A percentile compares a stretch with the other conserved stretches of the same genome.
Evolutionary conservation across 2,797 vertebrate species (phyloP).

Genomic region (Intellagama lesueurii): DNA sequence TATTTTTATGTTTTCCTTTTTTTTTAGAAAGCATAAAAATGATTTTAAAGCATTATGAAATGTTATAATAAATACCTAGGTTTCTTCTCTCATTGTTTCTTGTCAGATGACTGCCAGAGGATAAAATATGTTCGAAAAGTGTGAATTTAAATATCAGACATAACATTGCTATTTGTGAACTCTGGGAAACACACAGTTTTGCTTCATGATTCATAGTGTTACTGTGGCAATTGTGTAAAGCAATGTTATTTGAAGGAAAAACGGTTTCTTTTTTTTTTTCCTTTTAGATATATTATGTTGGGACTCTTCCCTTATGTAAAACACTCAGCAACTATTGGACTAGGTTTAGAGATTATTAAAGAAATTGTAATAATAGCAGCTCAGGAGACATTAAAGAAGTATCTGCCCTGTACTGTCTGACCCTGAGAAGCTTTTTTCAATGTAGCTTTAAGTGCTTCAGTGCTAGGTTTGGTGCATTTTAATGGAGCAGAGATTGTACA

Average conservation of each 20-base stretch:
- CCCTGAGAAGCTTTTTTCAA: conserved; percentile 70
- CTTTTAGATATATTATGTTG: conserved; percentile 70
- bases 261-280: conserved; percentile 69
- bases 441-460: conserved; percentile 72
- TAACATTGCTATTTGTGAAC: conserved; percentile 66
- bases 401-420: conserved; percentile 70
- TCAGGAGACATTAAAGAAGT: conserved; percentile 66
- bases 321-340: conserved; percentile 72
- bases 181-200: conserved; percentile 67
- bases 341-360: conserved; percentile 78
- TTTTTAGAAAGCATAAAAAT: not conserved
- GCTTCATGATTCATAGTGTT: conserved; percentile 70
- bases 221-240: conserved; percentile 59
- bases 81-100: conserved; percentile 61
- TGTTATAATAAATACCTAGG: conserved; percentile 39
- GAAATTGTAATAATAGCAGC: conserved; percentile 72
- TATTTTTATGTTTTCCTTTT: not conserved
- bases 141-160: conserved; percentile 60
- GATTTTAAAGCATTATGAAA: conserved; percentile 35
- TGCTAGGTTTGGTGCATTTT: conserved; percentile 74
- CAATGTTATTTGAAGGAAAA: not conserved
- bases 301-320: conserved; percentile 72
- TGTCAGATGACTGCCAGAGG: conserved; percentile 50
- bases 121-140: conserved; percentile 13
- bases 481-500: conserved; percentile 67